phyloP scores from a whole-genome alignment of 2,113 vertebrate species.

The Heterochromis multidens region DNA sequence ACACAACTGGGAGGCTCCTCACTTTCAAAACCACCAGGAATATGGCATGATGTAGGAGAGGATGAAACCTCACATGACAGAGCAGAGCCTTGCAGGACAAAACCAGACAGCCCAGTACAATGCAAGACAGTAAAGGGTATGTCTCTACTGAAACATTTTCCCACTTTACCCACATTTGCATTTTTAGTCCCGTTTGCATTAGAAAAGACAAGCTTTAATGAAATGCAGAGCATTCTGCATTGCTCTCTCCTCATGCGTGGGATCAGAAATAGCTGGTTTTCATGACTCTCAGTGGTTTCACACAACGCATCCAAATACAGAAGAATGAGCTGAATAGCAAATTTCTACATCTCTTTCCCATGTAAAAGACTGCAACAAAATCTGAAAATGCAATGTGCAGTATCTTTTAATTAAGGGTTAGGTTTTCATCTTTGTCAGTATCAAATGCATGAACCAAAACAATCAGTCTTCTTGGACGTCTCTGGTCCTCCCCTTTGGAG shows the following conservation, averaged over 20 bases:
- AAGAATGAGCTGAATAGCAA: not conserved
- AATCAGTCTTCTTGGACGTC: conserved; percentile 28
- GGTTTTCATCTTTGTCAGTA: not conserved
- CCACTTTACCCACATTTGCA: not conserved
- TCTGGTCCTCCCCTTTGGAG: conserved; percentile 13
- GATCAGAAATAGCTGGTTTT: conserved; percentile 32
- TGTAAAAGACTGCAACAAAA: not conserved
- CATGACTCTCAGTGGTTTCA: conserved; percentile 20
- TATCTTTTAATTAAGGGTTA: not conserved
- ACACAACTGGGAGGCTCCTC: conserved; percentile 31
- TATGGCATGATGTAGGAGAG: conserved; percentile 28
- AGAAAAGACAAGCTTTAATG: conserved; percentile 33
- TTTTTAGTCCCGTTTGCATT: not conserved
- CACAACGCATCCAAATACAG: conserved; percentile 13
- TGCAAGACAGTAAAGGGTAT: not conserved
- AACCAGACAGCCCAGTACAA: not conserved
- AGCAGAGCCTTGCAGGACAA: conserved; percentile 12
- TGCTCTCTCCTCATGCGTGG: conserved; percentile 7
- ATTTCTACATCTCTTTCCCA: not conserved
- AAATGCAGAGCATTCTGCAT: conserved; percentile 14
- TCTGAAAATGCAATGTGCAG: not conserved
- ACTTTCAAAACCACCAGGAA: conserved; percentile 23
- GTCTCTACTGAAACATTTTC: not conserved
- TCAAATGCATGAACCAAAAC: not conserved
- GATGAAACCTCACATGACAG: conserved; percentile 47